These are phyloP conservation scores for Actinernus sp. DNA, from an alignment of 92 coral and sea anemone species.

Conservation along the genomic window DNA sequence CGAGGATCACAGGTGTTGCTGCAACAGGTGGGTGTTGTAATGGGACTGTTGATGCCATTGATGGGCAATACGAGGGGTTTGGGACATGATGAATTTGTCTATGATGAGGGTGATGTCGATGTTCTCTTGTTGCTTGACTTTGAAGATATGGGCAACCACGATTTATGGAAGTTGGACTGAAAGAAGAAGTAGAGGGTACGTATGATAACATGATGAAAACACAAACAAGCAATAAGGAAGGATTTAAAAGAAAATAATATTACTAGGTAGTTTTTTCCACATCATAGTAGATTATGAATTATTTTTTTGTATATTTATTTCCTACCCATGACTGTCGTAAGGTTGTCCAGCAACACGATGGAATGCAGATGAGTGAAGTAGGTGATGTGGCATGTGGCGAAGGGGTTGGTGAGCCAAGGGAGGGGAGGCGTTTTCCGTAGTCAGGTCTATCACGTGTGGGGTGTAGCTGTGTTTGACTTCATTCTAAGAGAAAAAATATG, in stretches of 20 bases:
- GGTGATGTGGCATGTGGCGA: constrained; percentile 80
- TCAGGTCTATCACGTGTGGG: constrained; percentile 78
- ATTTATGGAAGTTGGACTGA: constrained; percentile 1
- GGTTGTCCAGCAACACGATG: constrained; percentile 83
- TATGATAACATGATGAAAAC: too few relatives aligned
- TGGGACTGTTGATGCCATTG: constrained; percentile 73
- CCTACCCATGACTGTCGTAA: constrained; percentile 85
- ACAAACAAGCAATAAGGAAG: too few relatives aligned
- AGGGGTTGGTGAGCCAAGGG: constrained; percentile 85
- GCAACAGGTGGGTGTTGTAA: constrained; percentile 79
- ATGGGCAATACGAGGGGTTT: constrained; percentile 61
- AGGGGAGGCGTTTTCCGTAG: constrained; percentile 68
- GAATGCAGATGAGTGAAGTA: constrained; percentile 85
- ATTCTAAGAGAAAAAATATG: constrained; percentile 60
- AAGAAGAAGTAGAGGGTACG: too few relatives aligned
- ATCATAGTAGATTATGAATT: too few relatives aligned
- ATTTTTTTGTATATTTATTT: background rate
- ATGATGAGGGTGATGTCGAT: constrained; percentile 58
- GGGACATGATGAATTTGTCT: constrained; percentile 62
- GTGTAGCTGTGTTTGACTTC: constrained; percentile 67
- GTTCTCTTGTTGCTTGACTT: constrained; percentile 58
- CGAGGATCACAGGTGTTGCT: constrained; percentile 69
- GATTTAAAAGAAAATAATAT: too few relatives aligned
- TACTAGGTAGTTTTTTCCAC: background rate
- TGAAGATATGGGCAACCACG: constrained; percentile 83